Base-by-base conservation (phyloP, 2,113 vertebrate species). In the Equus quagga region DNA sequence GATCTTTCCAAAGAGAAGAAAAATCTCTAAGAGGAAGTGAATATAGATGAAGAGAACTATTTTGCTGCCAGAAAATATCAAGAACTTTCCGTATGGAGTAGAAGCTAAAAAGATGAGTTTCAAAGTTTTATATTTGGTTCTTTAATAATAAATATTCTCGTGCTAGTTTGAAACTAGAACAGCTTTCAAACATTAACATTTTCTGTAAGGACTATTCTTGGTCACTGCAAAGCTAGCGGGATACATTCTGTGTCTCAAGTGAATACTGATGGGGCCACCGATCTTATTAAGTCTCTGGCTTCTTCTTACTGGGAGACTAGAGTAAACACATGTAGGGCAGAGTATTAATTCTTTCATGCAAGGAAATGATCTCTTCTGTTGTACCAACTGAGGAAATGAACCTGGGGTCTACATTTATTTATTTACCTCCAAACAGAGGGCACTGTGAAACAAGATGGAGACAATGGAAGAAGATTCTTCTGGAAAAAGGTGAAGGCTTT, bases 21-120 rank as follows among this genome's bases (percentile, higher is more conserved):
- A 81, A 60, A 28, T 60, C 83, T 93, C 89, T 60, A 31, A 70
- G n/a, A 96, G 91, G 91, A 86, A 96, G 60, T 18, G 23, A 91
- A 64, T 64, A 54, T 54, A 28, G 15, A 2, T 67, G 84, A 89
- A 65, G 60, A 62, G 73, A 95, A 84, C 51, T 89, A 84, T 31
- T 81, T n/a, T 84, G 80, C 41, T 65, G 36, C 44, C 56, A 75
- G 79, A 83, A 96, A 94, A 82, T 72, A 96, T 60, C 62, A 89
- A 76, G 70, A 93, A 72, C 58, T 67, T 93, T 89, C 91, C 93
- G 87, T 89, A 87, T 84, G 93, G 79, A 76, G 28, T 5, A 87
- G 56, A 78, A 86, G 80, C 54, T 67, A 81, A 83, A 75, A 78
- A 92, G 96, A 89, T 87, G 28, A 90, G 83, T 86, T 72, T 94